These are phyloP conservation scores for Macroteleia sp. DNA, from an alignment of 2,888 invertebrate species.

Conservation along the genomic window DNA sequence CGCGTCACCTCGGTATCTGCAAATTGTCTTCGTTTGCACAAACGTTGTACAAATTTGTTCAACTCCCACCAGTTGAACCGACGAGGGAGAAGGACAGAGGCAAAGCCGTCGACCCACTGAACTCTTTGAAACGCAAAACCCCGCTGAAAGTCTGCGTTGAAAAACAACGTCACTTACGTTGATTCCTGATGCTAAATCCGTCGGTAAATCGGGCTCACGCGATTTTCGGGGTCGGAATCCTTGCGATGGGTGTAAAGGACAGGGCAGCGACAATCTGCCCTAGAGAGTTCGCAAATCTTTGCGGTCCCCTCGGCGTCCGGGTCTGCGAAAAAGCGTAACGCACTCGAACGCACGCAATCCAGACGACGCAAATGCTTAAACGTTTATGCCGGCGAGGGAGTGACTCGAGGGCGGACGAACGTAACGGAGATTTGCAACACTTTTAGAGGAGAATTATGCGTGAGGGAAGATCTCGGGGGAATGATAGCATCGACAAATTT, in stretches of 20 bases:
- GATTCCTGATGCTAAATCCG: no score
- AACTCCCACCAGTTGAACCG: no score
- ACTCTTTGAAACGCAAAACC: background rate
- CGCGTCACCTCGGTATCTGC: no score
- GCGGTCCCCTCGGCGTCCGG: conserved; percentile 37
- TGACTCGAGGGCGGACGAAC: conserved; percentile 44
- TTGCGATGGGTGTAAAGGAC: conserved; percentile 56
- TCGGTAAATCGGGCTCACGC: conserved; percentile 57
- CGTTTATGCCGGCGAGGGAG: conserved; percentile 71
- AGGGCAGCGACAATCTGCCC: conserved; percentile 59
- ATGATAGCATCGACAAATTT: conserved; percentile 82
- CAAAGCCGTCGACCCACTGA: conserved; percentile 11
- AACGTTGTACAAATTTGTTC: no score
- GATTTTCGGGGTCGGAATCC: conserved; percentile 36
- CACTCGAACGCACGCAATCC: conserved; percentile 47
- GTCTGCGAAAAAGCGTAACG: conserved; percentile 47
- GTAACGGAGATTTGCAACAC: conserved; percentile 85
- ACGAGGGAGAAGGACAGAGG: no score
- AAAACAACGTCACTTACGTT: conserved; percentile 26
- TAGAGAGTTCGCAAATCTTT: conserved; percentile 63
- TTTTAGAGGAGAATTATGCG: conserved; percentile 81
- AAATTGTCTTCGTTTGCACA: no score
- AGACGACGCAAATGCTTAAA: conserved; percentile 66
- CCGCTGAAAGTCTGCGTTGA: no score
- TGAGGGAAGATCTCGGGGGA: conserved; percentile 81